Conservation (phyloP, 2,113 vertebrate species). For the Aptenodytes patagonicus region DNA sequence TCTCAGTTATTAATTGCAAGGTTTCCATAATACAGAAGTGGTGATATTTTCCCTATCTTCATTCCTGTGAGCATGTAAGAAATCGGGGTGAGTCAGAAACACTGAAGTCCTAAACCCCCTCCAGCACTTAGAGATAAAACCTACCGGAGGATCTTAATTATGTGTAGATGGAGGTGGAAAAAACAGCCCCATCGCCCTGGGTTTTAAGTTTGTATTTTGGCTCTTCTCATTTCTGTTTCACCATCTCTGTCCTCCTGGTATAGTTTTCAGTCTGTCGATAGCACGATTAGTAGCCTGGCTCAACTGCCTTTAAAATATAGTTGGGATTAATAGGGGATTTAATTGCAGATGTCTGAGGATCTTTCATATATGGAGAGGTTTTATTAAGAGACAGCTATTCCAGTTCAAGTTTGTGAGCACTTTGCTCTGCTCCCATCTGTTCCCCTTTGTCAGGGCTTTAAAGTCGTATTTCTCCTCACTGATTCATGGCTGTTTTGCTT, state of each 20-base stretch:
- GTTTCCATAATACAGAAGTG: conserved; percentile 77
- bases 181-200: neutral
- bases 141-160: conserved; percentile 12
- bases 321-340: conserved; percentile 37
- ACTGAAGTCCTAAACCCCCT: conserved; percentile 50
- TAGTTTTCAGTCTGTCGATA: neutral
- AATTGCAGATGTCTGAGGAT: conserved; percentile 29
- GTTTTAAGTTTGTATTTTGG: conserved; percentile 3
- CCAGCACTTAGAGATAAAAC: conserved; percentile 47
- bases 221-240: neutral
- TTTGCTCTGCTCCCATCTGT: neutral
- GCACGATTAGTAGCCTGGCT: neutral
- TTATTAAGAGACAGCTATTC: conserved; percentile 20
- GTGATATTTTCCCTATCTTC: conserved; percentile 72
- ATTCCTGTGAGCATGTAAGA: conserved; percentile 68
- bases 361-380: conserved; percentile 39
- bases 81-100: conserved; percentile 67
- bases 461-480: conserved; percentile 1
- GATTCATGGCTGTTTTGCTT: conserved; percentile 12
- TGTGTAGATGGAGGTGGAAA: neutral
- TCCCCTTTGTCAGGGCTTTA: conserved; percentile 31
- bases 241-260: neutral
- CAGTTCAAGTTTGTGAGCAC: conserved; percentile 14
- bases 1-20: conserved; percentile 95
- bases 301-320: conserved; percentile 38